These are phyloP conservation scores for Bombus cullumanus DNA, from an alignment of 1,140 invertebrate genomes.

Conservation along the genomic window DNA sequence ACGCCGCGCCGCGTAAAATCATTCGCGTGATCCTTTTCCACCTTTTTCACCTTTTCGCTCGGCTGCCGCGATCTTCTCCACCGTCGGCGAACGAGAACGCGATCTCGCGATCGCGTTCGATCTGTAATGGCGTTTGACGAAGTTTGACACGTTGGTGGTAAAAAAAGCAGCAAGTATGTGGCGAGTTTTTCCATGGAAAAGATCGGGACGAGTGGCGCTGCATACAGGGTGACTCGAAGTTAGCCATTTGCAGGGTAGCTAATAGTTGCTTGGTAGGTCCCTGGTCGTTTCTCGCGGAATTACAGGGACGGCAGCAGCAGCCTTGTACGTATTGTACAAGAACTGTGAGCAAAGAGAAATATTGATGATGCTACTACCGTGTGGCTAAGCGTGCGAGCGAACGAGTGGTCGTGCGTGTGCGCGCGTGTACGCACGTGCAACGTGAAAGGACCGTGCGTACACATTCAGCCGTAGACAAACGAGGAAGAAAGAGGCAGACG, in stretches of 20 bases:
- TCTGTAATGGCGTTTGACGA: too few relatives aligned
- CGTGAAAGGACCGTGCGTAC: slow-evolving; percentile 62
- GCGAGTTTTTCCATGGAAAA: too few relatives aligned
- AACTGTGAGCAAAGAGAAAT: slow-evolving; percentile 82
- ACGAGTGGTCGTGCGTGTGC: slow-evolving; percentile 32
- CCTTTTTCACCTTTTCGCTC: too few relatives aligned
- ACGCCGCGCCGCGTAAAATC: too few relatives aligned
- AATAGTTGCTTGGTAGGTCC: slow-evolving; percentile 62
- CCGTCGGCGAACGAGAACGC: too few relatives aligned
- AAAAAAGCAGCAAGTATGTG: too few relatives aligned
- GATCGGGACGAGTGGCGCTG: neutral
- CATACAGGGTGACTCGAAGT: slow-evolving; percentile 57
- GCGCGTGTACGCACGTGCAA: slow-evolving; percentile 40
- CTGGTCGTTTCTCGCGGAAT: slow-evolving; percentile 60
- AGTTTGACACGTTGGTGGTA: accelerated
- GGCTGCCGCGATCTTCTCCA: too few relatives aligned
- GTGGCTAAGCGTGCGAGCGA: slow-evolving; percentile 70
- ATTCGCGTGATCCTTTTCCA: too few relatives aligned
- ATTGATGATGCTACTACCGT: slow-evolving; percentile 77
- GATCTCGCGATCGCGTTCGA: too few relatives aligned
- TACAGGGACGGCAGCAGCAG: slow-evolving; percentile 62
- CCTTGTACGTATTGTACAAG: slow-evolving; percentile 77
- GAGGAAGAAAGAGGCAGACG: slow-evolving; percentile 30
- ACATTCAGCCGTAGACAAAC: slow-evolving; percentile 50
- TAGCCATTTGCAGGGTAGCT: slow-evolving; percentile 62